Evolutionary conservation across 2,113 vertebrate genomes (phyloP).

Genomic region (Austrofundulus limnaeus): DNA sequence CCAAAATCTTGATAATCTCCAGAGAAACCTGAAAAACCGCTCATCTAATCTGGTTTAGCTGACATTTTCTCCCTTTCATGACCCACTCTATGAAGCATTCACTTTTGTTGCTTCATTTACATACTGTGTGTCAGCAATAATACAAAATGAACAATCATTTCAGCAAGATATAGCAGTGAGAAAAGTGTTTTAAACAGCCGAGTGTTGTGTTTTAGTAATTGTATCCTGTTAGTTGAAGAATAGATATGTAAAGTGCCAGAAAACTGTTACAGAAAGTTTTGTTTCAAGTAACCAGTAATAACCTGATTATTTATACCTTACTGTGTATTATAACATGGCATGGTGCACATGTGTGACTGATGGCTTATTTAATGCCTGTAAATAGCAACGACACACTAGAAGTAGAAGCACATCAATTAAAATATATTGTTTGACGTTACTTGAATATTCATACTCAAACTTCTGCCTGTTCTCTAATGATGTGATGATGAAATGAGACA

Average conservation of each 20-base stretch:
- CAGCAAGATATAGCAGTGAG: neutral
- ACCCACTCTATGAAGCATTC: neutral
- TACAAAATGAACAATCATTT: slow-evolving; percentile 10
- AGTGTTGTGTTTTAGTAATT: slow-evolving; percentile 12
- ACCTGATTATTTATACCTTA: slow-evolving; percentile 36
- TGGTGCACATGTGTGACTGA: slow-evolving; percentile 32
- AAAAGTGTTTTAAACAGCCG: slow-evolving; percentile 12
- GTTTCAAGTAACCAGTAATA: slow-evolving; percentile 27
- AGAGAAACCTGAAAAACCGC: too few relatives aligned
- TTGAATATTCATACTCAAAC: slow-evolving; percentile 45
- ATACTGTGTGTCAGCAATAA: slow-evolving; percentile 35
- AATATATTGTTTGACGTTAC: slow-evolving; percentile 35
- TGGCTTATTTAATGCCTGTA: slow-evolving; percentile 49
- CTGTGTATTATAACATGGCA: slow-evolving; percentile 37
- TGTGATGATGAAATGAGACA: slow-evolving; percentile 25
- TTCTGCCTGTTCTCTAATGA: slow-evolving; percentile 27
- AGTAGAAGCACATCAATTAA: slow-evolving; percentile 34
- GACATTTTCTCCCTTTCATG: neutral
- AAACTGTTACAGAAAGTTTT: too few relatives aligned
- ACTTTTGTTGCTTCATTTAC: slow-evolving; percentile 9
- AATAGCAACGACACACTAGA: slow-evolving; percentile 49
- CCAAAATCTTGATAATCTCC: too few relatives aligned
- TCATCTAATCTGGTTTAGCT: too few relatives aligned
- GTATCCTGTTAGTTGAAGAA: slow-evolving; percentile 10
- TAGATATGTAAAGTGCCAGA: slow-evolving; percentile 7